Base-by-base conservation (phyloP, 2,797 vertebrate species). In the Alcedo atthis region DNA sequence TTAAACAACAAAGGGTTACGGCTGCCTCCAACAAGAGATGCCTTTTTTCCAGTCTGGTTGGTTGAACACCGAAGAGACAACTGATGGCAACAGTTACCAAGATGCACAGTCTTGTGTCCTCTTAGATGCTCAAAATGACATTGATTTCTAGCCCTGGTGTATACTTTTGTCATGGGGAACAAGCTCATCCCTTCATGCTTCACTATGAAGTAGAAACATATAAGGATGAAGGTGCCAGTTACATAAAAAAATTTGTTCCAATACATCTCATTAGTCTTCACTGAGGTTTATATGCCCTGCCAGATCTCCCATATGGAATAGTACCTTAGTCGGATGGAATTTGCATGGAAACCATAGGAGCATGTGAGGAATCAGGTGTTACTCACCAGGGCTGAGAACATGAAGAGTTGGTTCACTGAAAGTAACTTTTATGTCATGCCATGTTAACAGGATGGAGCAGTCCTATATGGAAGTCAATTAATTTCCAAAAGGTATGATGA, bases 401-500 rank as follows among this genome's bases (percentile, higher is more conserved):
- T 71, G 62, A 92, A 58, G 55, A 62, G 8, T 0, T 69, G n/a
- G 19, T 13, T 89, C 12, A 10, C n/a, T 69, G 46, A 22, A 79
- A 85, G 51, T 40, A 30, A 80, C 76, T 86, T 84, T 80, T 82
- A 37, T 25, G 16, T 68, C 78, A 63, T 79, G 62, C 77, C 79
- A 70, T 93, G 49, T 92, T 79, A 85, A 17, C 92, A 87, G 11
- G n/a, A 81, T 59, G 46, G 82, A 79, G 53, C 61, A 76, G 46
- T 53, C 40, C 68, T 90, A 62, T 85, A 49, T n/a, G 43, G 89
- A 95, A 96, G 84, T 89, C 91, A 91, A 30, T 94, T 94, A 89
- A 57, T 42, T 93, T 93, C 78, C 55, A 85, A 71, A 76, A 87
- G 77, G 42, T 85, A 70, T 42, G 81, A 79, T 93, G 81, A n/a